Evolutionary conservation across 2,888 invertebrate genomes (phyloP).

Genomic region (Sarcophaga rosellei): DNA sequence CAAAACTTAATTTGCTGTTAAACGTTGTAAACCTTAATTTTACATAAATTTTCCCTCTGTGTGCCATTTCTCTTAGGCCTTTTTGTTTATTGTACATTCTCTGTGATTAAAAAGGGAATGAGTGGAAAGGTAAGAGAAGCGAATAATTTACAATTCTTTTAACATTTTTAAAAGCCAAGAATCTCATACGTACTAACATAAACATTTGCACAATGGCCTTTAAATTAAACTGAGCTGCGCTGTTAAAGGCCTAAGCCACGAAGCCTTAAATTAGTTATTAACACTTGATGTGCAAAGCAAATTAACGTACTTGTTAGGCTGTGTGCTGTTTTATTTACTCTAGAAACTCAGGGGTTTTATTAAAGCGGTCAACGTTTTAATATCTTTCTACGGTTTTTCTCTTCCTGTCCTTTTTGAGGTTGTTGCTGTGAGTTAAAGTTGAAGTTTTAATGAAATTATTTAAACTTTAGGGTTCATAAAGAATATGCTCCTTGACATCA

Average conservation of each 20-base stretch:
- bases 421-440: not conserved
- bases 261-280: constrained; percentile 62
- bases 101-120: not conserved
- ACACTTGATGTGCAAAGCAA: constrained; percentile 59
- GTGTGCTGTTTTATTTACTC: constrained; percentile 9
- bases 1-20: not conserved
- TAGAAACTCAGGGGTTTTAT: constrained; percentile 6
- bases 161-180: not conserved
- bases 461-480: constrained; percentile 8
- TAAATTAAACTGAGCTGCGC: constrained; percentile 23
- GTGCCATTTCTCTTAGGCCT: too few species aligned
- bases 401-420: not conserved
- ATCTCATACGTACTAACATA: not conserved
- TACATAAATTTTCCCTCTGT: not conserved
- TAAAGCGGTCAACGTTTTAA: constrained; percentile 15
- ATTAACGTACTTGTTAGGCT: constrained; percentile 29
- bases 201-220: constrained; percentile 10
- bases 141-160: too few species aligned
- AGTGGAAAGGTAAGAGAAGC: not conserved
- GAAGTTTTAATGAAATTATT: constrained; percentile 50
- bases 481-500: not conserved
- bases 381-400: not conserved
- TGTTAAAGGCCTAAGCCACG: constrained; percentile 59
- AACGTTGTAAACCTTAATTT: not conserved
- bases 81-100: too few species aligned